Percentiles rank a stretch among this genome's conserved stretches.
phyloP scores from a whole-genome alignment of 2,113 vertebrate species.

The Protomyctophum bolini region DNA sequence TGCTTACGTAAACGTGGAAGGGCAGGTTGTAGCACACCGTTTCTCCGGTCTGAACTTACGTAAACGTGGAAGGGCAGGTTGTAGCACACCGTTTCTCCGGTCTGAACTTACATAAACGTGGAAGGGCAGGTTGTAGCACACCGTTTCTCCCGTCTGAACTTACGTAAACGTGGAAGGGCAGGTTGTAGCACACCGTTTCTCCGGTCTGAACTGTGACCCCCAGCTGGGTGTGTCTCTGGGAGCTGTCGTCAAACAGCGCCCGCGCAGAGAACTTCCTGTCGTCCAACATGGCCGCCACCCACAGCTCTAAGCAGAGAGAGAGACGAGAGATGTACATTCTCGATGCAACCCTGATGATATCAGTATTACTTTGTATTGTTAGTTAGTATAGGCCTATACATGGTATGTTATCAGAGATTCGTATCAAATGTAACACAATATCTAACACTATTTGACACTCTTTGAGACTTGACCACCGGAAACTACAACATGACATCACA shows the following conservation, averaged over 20 bases:
- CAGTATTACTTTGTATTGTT: too few species aligned
- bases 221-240: slow-evolving; percentile 80
- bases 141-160: slow-evolving; percentile 77
- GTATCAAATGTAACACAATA: too few species aligned
- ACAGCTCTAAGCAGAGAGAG: slow-evolving; percentile 72
- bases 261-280: slow-evolving; percentile 82
- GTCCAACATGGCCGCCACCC: slow-evolving; percentile 84
- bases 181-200: slow-evolving; percentile 76
- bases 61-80: slow-evolving; percentile 86
- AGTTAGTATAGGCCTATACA: too few species aligned
- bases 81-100: slow-evolving; percentile 80
- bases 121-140: slow-evolving; percentile 85
- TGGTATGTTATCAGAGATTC: too few species aligned
- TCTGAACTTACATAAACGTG: slow-evolving; percentile 79
- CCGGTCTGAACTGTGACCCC: slow-evolving; percentile 72
- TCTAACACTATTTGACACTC: too few species aligned
- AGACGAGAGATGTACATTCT: neutral
- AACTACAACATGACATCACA: too few species aligned
- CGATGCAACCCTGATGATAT: too few species aligned
- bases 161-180: slow-evolving; percentile 91
- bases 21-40: slow-evolving; percentile 80
- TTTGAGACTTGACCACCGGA: too few species aligned
- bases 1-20: slow-evolving; percentile 91
- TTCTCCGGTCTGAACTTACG: slow-evolving; percentile 72
- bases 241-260: slow-evolving; percentile 86